Conservation (phyloP, 1,140 invertebrate species). For the Aphis gossypii region DNA sequence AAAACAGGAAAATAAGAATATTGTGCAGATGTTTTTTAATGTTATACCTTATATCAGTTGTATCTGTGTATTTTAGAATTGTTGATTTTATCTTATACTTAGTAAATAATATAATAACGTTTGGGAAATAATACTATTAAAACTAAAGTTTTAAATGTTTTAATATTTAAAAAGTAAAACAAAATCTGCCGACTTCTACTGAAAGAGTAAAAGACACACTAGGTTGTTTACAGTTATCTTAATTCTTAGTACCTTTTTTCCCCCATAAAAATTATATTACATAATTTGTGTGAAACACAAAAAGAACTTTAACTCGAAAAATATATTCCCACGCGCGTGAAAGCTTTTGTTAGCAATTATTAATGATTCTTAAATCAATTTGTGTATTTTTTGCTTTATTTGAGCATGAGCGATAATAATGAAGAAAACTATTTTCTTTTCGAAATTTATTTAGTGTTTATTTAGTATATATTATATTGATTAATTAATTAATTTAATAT, state of each 20-base stretch:
- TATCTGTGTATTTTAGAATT: not conserved
- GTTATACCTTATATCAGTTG: not conserved
- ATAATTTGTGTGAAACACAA: not conserved
- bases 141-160: not conserved
- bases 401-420: not conserved
- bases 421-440: slow-evolving; percentile 3
- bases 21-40: not conserved
- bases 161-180: not conserved
- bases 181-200: not conserved
- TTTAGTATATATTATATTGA: no score
- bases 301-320: not conserved
- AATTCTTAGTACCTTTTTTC: not conserved
- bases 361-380: not conserved
- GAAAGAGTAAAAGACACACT: not conserved
- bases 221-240: not conserved
- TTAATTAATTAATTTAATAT: no score
- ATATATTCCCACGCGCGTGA: not conserved
- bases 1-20: not conserved
- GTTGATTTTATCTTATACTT: not conserved
- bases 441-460: not conserved
- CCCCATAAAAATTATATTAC: not conserved
- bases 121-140: not conserved
- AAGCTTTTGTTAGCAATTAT: slow-evolving; percentile 3
- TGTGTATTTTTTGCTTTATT: not conserved
- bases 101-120: not conserved